Evolutionary conservation across 2,113 vertebrate species (phyloP), one percentile per base, ranked within the genome.

Genomic region (Limnothrissa miodon): DNA sequence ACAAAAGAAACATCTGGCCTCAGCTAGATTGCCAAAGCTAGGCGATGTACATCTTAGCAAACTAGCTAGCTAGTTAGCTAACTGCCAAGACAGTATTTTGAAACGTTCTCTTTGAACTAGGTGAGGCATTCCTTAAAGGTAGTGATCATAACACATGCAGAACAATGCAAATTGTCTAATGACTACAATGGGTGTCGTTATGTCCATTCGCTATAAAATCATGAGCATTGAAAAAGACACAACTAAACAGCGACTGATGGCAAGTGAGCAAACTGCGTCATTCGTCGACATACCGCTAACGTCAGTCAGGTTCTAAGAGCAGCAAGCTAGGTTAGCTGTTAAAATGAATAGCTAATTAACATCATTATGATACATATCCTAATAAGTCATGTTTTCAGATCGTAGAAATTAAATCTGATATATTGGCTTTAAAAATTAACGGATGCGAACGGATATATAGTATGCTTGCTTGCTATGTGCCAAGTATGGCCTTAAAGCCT

Each of bases 201-300:
- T n/a, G 11, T 4, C 29, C 19, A 74, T 36, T 21, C 11, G 15
- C 6, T 66, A 66, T 19, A 23, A 4, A 66, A 74, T 36, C 33
- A 33, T 17, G 33, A 4, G 36, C n/a, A 36, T 53, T 4, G 6
- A 23, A 23, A 56, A 23, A 33, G 11, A 74, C 33, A 5, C 29
- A 15, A 11, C 66, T 33, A 3, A 33, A 74, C 11, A 36, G 15
- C 9, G 45, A 78, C 66, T 17, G 29, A 33, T 36, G 9, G 19
- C 29, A 74, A 74, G 29, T 4, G 66, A 74, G 10, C 66, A 74
- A 74, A 74, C 66, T 74, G 66, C 66, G 66, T 74, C 66, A 74
- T 74, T 10, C 66, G 66, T 36, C 29, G 29, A 74, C 66, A 74
- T 74, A 29, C 33, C 25, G 66, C 25, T 33, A 74, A 74, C 66